Percentiles rank a stretch among this genome's conserved stretches.
Conservation (phyloP, 2,113 vertebrate genomes). For the Bujurquina vittata region DNA sequence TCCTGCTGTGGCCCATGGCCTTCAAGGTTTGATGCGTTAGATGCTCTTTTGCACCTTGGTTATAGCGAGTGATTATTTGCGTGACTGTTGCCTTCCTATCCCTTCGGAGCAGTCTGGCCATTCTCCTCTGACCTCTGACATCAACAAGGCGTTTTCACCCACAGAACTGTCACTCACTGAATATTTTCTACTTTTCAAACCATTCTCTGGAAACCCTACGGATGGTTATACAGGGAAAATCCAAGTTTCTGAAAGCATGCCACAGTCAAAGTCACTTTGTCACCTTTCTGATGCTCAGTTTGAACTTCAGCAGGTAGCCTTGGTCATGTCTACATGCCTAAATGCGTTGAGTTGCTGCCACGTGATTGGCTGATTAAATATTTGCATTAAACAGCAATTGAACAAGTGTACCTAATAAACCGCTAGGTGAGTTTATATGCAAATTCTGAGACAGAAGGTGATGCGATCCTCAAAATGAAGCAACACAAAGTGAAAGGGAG, state of each 20-base stretch:
- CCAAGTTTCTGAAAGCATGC: not conserved
- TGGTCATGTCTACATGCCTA: not conserved
- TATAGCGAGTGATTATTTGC: rapidly evolving
- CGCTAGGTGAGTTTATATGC: not conserved
- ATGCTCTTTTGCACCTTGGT: not conserved
- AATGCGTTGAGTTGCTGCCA: not conserved
- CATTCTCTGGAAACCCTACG: not conserved
- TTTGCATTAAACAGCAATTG: not conserved
- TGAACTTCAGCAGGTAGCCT: not conserved
- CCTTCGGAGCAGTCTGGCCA: not conserved
- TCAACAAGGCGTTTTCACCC: not conserved
- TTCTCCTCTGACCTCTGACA: not conserved
- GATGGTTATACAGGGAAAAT: too few species aligned
- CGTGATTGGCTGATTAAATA: not conserved
- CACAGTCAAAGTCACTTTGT: not conserved
- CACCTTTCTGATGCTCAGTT: not conserved
- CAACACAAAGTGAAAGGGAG: not conserved
- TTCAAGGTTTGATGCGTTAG: not conserved
- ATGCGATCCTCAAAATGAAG: not conserved
- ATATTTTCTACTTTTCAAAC: not conserved
- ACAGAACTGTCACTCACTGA: not conserved
- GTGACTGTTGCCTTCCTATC: not conserved
- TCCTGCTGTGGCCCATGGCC: not conserved
- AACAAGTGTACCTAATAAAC: not conserved
- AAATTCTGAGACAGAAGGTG: not conserved